phyloP scores from a whole-genome alignment of 2,888 invertebrate species.

The Drosophila borealis region DNA sequence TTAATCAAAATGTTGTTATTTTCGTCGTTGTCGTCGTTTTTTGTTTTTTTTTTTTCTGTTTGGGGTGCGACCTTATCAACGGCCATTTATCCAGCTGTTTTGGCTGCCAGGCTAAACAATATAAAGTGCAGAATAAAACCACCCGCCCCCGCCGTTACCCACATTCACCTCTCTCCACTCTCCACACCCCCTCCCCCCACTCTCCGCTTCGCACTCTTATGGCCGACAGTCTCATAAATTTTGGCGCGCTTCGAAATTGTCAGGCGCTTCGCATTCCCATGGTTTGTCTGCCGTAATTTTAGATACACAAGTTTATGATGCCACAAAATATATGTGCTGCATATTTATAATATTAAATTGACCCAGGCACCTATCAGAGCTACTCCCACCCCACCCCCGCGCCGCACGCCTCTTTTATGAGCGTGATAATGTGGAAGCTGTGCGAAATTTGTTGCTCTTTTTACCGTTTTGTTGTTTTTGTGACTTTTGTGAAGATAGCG shows the following conservation, averaged over 20 bases:
- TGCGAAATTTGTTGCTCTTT: conserved; percentile 38
- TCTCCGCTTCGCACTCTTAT: conserved; percentile 26
- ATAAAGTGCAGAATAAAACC: conserved; percentile 69
- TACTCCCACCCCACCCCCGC: neutral
- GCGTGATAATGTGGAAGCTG: conserved; percentile 59
- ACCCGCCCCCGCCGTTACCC: neutral
- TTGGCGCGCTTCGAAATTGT: conserved; percentile 69
- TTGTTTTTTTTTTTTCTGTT: conserved; percentile 2
- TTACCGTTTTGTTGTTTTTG: conserved; percentile 5
- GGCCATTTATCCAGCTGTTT: conserved; percentile 70
- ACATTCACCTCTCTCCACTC: neutral
- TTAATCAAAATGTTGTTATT: conserved; percentile 61
- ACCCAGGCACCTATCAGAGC: conserved; percentile 33
- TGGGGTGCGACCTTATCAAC: conserved; percentile 54
- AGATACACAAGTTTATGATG: conserved; percentile 80
- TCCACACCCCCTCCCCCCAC: neutral
- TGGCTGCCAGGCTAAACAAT: conserved; percentile 60
- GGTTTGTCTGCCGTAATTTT: conserved; percentile 66
- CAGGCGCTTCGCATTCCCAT: conserved; percentile 48
- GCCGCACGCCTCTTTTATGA: conserved; percentile 45
- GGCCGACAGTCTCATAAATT: conserved; percentile 56
- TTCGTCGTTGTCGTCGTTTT: too few relatives aligned
- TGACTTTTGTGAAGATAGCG: conserved; percentile 20
- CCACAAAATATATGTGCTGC: conserved; percentile 76
- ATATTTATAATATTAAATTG: conserved; percentile 80